A percentile compares a stretch with the other conserved stretches of the same genome.
These are phyloP conservation scores for Hydrolagus colliei DNA, from an alignment of 2,797 vertebrate species.

Conservation along the genomic window DNA sequence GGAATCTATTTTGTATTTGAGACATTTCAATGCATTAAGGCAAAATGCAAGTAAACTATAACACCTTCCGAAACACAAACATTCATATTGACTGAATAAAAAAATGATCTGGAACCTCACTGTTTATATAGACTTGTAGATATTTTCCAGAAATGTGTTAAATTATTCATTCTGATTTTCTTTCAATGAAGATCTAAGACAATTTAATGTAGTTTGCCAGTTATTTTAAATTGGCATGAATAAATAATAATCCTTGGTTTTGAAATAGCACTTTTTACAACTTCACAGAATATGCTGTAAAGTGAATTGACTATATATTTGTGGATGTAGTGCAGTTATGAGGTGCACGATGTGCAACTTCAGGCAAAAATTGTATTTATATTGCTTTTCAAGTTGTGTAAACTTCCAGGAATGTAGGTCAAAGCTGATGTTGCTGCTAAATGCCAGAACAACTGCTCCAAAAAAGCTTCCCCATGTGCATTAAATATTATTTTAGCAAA, in stretches of 20 bases:
- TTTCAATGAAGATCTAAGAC: neutral
- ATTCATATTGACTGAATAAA: no score
- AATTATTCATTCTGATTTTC: slow-evolving; percentile 4
- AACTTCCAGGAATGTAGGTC: neutral
- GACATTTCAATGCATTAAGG: no score
- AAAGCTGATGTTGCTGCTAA: neutral
- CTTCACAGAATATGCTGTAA: no score
- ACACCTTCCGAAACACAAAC: no score
- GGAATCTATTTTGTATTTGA: no score
- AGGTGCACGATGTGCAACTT: neutral
- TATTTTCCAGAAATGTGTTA: neutral
- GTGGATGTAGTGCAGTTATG: neutral
- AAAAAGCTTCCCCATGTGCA: neutral
- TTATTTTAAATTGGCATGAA: neutral
- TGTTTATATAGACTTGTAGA: slow-evolving; percentile 2
- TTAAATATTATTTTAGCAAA: neutral
- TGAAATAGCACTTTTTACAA: no score
- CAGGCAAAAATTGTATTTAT: neutral
- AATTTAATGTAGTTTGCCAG: neutral
- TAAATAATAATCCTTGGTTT: no score
- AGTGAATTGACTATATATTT: no score
- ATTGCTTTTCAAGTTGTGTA: neutral
- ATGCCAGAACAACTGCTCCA: slow-evolving; percentile 1
- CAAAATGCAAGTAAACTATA: no score
- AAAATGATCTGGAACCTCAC: neutral